Base-by-base conservation (phyloP, 2,113 vertebrate species). In the Engraulis encrasicolus region DNA sequence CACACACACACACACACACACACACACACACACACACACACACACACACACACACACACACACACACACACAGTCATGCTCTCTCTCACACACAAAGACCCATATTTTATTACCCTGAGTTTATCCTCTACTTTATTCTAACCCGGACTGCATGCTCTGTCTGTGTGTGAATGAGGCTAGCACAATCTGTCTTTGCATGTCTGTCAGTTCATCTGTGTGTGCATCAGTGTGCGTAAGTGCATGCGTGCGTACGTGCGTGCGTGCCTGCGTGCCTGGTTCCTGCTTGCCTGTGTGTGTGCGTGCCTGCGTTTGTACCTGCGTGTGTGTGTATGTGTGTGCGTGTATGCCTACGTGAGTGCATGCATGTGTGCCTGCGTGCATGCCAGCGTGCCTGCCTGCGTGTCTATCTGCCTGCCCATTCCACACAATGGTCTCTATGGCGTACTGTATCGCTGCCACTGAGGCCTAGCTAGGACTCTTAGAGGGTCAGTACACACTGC, bases 401-500 rank as follows among this genome's bases (percentile, higher is more conserved):
- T 27, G 82, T 84, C 80, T 87, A 86, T 81, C 85, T 54, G 80
- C 87, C 89, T 86, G 50, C 88, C 89, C 86, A 18, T 14, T 34
- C 27, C 27, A 74, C 12, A 74, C 66, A 74, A 74, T 74, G 66
- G 66, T 9, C 66, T 74, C 31, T 31, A 23, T 74, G 66, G 23
- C 11, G 66, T 74, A n/a, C n/a, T n/a, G n/a, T n/a, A 74, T 74
- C 66, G 5, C 66, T 74, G 66, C 66, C 66, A 74, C 66, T 74
- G 12, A 15, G 66, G 66, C 66, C 66, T 74, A n/a, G n/a, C n/a
- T n/a, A n/a, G n/a, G 66, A 27, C 31, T 74, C 27, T 31, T 23
- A 34, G 9, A 31, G 66, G 66, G 66, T 34, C 66, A n/a, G n/a
- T n/a, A n/a, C n/a, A 74, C 12, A 14, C 23, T 31, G 66, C 66